phyloP scores from a whole-genome alignment of 1,140 invertebrate genomes.

The Nasonia longicornis region DNA sequence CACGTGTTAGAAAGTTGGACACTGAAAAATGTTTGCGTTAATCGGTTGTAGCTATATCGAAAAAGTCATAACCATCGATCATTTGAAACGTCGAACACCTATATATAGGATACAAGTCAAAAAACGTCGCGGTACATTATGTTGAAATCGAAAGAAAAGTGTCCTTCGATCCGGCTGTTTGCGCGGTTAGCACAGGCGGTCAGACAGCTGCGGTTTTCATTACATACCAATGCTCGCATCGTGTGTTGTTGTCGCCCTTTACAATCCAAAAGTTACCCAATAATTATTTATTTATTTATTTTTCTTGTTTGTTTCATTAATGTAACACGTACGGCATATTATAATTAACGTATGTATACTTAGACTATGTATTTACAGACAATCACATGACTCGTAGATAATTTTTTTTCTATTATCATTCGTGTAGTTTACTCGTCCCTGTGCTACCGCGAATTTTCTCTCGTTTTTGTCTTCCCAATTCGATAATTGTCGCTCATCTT shows the following conservation, averaged over 20 bases:
- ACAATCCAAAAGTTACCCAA: conserved; percentile 67
- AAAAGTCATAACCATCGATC: background rate
- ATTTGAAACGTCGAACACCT: background rate
- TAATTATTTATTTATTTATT: conserved; percentile 60
- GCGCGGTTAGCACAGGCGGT: conserved; percentile 66
- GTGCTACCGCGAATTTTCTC: conserved; percentile 52
- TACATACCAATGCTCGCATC: conserved; percentile 33
- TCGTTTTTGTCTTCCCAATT: background rate
- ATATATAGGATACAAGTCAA: background rate
- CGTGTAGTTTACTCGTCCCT: conserved; percentile 59
- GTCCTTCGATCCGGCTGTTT: background rate
- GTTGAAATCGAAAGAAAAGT: too few relatives aligned
- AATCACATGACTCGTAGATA: conserved; percentile 70
- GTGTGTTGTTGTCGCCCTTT: conserved; percentile 46
- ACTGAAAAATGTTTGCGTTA: background rate
- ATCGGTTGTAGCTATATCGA: background rate
- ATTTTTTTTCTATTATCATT: conserved; percentile 62
- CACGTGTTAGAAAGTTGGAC: background rate
- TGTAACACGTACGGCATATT: conserved; percentile 69
- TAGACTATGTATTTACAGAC: conserved; percentile 68
- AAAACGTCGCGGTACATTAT: background rate
- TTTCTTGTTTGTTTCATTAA: conserved; percentile 52
- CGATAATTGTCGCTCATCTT: background rate
- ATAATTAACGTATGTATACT: conserved; percentile 67
- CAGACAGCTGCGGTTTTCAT: conserved; percentile 57